Conservation (phyloP, 2,888 invertebrate species). For the Noctua janthina region DNA sequence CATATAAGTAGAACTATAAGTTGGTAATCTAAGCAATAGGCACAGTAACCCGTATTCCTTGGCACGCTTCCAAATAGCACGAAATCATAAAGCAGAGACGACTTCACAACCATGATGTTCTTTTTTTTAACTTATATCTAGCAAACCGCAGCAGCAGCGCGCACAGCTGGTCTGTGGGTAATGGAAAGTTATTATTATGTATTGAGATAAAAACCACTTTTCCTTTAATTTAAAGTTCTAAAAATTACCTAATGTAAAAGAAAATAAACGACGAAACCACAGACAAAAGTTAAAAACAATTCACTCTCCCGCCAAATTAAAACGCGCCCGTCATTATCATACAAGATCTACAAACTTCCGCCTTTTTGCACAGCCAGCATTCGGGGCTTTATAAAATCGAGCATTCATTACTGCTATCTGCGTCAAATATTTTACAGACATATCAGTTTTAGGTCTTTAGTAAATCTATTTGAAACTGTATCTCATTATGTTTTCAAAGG, state of each 20-base stretch:
- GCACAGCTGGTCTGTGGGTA: too few species aligned
- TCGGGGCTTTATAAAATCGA: slow-evolving; percentile 38
- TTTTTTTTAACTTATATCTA: background rate
- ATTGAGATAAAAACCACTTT: background rate
- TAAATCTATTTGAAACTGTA: slow-evolving; percentile 49
- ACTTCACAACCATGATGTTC: background rate
- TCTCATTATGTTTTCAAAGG: slow-evolving; percentile 63
- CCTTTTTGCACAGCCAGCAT: slow-evolving; percentile 22
- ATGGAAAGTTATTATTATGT: background rate
- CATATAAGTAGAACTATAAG: background rate
- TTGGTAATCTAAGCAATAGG: slow-evolving; percentile 10
- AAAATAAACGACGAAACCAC: background rate
- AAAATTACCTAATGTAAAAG: background rate
- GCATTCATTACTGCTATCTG: slow-evolving; percentile 39
- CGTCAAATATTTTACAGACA: slow-evolving; percentile 42
- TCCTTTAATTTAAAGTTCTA: background rate
- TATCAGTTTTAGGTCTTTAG: slow-evolving; percentile 32
- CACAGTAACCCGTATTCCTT: slow-evolving; percentile 31
- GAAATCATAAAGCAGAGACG: slow-evolving; percentile 20
- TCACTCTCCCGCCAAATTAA: slow-evolving; percentile 26
- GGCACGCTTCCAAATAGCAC: slow-evolving; percentile 32
- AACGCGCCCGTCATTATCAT: background rate
- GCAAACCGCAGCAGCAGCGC: too few species aligned
- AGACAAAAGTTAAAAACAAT: slow-evolving; percentile 15
- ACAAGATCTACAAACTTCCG: background rate